Conservation (phyloP, 2,888 invertebrate species). For the Pseudococcus jackbeardsleyi region DNA sequence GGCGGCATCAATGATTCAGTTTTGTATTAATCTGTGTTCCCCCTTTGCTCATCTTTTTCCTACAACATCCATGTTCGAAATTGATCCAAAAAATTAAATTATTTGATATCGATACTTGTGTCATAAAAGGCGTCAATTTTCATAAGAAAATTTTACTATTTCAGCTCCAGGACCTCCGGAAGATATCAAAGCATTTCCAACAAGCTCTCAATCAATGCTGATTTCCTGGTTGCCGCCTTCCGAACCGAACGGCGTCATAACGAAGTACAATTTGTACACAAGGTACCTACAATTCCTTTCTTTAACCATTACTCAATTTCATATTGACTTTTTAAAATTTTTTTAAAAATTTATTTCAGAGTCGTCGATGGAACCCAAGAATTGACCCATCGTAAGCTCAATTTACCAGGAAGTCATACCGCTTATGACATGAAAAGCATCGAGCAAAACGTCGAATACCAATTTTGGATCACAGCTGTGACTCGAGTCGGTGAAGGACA, state of each 20-base stretch:
- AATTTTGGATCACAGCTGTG: slow-evolving; percentile 84
- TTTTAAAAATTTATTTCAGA: slow-evolving; percentile 68
- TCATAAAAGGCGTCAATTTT: no score
- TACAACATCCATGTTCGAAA: no score
- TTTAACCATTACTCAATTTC: neutral
- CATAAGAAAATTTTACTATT: no score
- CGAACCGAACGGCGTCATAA: slow-evolving; percentile 82
- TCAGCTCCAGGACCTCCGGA: slow-evolving; percentile 84
- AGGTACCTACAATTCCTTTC: slow-evolving; percentile 69
- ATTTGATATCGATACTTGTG: no score
- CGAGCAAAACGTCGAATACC: slow-evolving; percentile 80
- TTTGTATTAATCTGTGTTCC: no score
- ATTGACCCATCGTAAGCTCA: slow-evolving; percentile 78
- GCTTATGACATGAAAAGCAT: slow-evolving; percentile 79
- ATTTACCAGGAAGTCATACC: slow-evolving; percentile 76
- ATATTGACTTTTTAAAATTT: neutral
- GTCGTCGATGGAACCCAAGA: slow-evolving; percentile 79
- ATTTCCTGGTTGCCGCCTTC: slow-evolving; percentile 84
- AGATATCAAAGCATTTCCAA: slow-evolving; percentile 84
- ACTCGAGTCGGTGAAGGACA: slow-evolving; percentile 84
- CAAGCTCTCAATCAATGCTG: slow-evolving; percentile 80
- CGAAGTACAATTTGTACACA: slow-evolving; percentile 81
- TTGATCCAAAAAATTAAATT: no score
- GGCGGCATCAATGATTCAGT: no score
- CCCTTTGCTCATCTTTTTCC: no score